A percentile compares a stretch with the other conserved stretches of the same genome.
phyloP scores from a whole-genome alignment of 2,113 vertebrate species.

The Saguinus midas region DNA sequence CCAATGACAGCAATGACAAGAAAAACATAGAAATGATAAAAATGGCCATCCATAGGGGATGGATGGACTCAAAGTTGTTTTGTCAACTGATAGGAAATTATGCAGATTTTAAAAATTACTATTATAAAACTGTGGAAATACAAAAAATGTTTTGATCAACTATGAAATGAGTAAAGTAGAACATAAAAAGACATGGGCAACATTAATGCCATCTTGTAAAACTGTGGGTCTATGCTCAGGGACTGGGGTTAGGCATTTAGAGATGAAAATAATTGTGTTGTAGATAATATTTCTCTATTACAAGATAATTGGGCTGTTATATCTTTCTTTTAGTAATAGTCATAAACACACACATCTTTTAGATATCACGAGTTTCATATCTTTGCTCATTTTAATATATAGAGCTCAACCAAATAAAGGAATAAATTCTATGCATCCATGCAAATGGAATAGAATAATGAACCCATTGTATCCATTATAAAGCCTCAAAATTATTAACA shows the following conservation, averaged over 20 bases:
- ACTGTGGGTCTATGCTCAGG: neutral
- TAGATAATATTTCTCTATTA: constrained; percentile 11
- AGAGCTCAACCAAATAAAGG: constrained; percentile 26
- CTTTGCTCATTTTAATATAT: constrained; percentile 52
- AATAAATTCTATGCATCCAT: constrained; percentile 25
- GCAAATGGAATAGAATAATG: constrained; percentile 41
- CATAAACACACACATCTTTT: constrained; percentile 43
- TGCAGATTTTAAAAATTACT: constrained; percentile 13
- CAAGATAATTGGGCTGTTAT: constrained; percentile 39
- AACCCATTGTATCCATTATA: constrained; percentile 8
- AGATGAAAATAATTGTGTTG: constrained; percentile 30
- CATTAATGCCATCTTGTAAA: neutral
- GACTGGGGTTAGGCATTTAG: neutral
- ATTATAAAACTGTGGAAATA: neutral
- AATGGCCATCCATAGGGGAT: neutral
- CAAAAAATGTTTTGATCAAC: constrained; percentile 14
- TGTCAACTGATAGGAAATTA: neutral
- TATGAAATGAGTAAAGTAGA: constrained; percentile 35
- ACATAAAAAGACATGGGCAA: neutral
- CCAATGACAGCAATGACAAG: neutral
- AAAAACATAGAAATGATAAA: constrained; percentile 19
- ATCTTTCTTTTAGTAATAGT: constrained; percentile 8
- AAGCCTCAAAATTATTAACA: constrained; percentile 16
- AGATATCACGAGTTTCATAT: constrained; percentile 6
- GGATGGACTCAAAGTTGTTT: neutral